phyloP scores from a whole-genome alignment of 2,113 vertebrate genomes.

The Lepus europaeus region DNA sequence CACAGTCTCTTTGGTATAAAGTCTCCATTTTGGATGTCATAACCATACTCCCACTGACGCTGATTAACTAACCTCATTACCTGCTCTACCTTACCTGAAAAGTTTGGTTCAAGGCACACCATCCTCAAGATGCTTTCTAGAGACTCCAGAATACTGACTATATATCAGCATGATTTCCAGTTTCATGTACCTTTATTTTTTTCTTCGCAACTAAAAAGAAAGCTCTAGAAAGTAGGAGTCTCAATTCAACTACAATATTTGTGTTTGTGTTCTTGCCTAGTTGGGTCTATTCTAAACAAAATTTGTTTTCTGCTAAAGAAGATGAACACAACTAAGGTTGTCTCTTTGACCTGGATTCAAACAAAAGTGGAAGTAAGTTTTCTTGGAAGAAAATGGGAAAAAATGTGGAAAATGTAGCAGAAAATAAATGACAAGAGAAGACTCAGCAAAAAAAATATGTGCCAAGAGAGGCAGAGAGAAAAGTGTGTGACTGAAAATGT shows the following conservation, averaged over 20 bases:
- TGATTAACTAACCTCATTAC: background rate
- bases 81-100: background rate
- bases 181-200: background rate
- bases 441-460: slow-evolving; percentile 58
- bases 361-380: background rate
- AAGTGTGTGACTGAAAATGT: slow-evolving; percentile 50
- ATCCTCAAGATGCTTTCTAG: background rate
- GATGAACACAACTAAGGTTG: background rate
- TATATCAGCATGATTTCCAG: background rate
- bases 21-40: background rate
- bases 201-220: slow-evolving; percentile 17
- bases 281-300: background rate
- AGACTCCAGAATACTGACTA: background rate
- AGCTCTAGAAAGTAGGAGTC: slow-evolving; percentile 18
- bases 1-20: slow-evolving; percentile 19
- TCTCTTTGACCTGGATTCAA: slow-evolving; percentile 51
- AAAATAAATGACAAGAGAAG: slow-evolving; percentile 53
- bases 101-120: background rate
- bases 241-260: background rate
- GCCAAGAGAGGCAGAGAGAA: slow-evolving; percentile 44
- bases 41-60: background rate
- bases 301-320: slow-evolving; percentile 27
- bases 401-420: slow-evolving; percentile 7
- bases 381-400: background rate
- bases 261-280: background rate